Percentiles rank a stretch among this genome's conserved stretches.
phyloP scores from a whole-genome alignment of 2,113 vertebrate genomes.

The Gobius niger region DNA sequence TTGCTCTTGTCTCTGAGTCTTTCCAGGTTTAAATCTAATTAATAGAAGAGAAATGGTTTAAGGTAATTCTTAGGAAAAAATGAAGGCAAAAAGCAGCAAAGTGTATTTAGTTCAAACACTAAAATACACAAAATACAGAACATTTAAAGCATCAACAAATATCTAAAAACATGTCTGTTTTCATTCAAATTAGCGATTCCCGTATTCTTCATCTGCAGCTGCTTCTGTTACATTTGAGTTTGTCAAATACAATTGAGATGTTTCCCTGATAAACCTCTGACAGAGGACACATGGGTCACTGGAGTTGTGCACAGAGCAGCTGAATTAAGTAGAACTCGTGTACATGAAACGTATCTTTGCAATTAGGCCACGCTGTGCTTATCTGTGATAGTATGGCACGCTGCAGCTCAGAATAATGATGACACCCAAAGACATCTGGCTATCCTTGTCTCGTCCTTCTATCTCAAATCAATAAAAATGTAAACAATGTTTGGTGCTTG shows the following conservation, averaged over 20 bases:
- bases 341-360: constrained; percentile 71
- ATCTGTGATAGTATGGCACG: constrained; percentile 63
- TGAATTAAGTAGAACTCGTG: constrained; percentile 62
- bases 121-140: background rate
- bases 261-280: constrained; percentile 53
- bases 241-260: constrained; percentile 55
- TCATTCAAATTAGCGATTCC: constrained; percentile 39
- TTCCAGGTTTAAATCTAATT: no score
- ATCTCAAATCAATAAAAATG: constrained; percentile 54
- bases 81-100: no score
- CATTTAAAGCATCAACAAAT: background rate
- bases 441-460: constrained; percentile 63
- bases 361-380: constrained; percentile 67
- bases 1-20: no score
- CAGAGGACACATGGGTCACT: constrained; percentile 58
- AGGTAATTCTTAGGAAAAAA: background rate
- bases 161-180: constrained; percentile 2
- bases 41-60: background rate
- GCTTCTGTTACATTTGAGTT: constrained; percentile 35
- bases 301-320: constrained; percentile 50
- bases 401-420: constrained; percentile 59
- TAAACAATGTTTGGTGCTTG: constrained; percentile 59
- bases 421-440: constrained; percentile 57
- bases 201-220: constrained; percentile 37
- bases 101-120: background rate